phyloP scores from a whole-genome alignment of 2,797 vertebrate genomes.

The Anableps anableps region DNA sequence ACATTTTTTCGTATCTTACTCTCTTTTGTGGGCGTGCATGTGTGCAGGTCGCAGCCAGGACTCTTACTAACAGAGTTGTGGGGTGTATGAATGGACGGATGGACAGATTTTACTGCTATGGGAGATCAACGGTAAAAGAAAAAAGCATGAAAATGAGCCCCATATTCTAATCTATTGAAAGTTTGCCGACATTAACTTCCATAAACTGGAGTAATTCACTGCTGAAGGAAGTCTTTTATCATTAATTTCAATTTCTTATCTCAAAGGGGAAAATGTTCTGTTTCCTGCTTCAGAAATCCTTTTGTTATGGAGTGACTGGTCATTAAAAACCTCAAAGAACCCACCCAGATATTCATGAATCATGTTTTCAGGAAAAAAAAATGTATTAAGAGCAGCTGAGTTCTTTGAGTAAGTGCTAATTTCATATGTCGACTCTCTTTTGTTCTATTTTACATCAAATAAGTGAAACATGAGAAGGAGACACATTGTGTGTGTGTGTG shows the following conservation, averaged over 20 bases:
- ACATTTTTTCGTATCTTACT: not conserved
- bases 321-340: not conserved
- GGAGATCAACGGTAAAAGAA: not conserved
- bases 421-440: not conserved
- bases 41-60: not conserved
- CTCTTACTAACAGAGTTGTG: not conserved
- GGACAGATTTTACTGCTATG: not conserved
- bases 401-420: not conserved
- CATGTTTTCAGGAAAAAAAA: not conserved
- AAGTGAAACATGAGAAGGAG: not conserved
- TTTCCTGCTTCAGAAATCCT: slow-evolving; percentile 8
- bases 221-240: slow-evolving; percentile 1
- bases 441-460: not conserved
- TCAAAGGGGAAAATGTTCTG: not conserved
- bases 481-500: not conserved
- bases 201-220: too few species aligned
- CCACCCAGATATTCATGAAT: not conserved
- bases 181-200: not conserved
- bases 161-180: not conserved
- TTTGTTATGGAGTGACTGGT: not conserved
- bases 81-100: not conserved
- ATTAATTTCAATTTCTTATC: not conserved
- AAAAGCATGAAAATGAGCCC: not conserved
- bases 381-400: not conserved
- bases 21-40: not conserved